Evolutionary conservation across 2,888 invertebrate species (phyloP).

Genomic region (Caenorhabditis virilis): DNA sequence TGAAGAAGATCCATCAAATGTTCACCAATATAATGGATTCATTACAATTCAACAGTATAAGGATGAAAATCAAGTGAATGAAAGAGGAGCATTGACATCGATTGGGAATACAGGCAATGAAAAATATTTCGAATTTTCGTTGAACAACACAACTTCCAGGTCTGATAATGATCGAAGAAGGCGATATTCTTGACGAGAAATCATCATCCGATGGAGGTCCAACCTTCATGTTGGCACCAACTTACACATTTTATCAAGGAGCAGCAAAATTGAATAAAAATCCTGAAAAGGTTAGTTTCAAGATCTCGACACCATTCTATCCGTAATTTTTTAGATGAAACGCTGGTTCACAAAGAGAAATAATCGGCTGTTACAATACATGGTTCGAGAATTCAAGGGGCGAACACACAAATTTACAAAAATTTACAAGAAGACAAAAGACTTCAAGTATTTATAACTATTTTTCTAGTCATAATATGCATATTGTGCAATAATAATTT

Average conservation of each 20-base stretch:
- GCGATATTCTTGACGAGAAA: slow-evolving; percentile 36
- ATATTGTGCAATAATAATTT: not conserved
- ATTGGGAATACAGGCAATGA: slow-evolving; percentile 38
- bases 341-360: slow-evolving; percentile 46
- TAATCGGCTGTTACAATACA: slow-evolving; percentile 41
- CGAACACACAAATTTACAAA: slow-evolving; percentile 44
- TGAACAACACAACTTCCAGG: slow-evolving; percentile 10
- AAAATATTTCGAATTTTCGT: not conserved
- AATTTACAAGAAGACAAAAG: slow-evolving; percentile 36
- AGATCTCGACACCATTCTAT: no score
- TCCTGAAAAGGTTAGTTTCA: slow-evolving; percentile 20
- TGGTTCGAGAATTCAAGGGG: slow-evolving; percentile 35
- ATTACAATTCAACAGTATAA: slow-evolving; percentile 52
- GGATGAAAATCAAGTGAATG: slow-evolving; percentile 12
- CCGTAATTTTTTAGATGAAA: slow-evolving; percentile 30
- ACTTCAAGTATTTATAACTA: slow-evolving; percentile 31
- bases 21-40: slow-evolving; percentile 47
- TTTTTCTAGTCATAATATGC: no score
- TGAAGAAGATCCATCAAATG: slow-evolving; percentile 33
- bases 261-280: not conserved
- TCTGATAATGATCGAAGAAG: slow-evolving; percentile 50
- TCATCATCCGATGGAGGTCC: slow-evolving; percentile 22
- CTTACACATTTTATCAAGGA: slow-evolving; percentile 13
- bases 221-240: slow-evolving; percentile 36
- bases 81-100: slow-evolving; percentile 41